phyloP scores from a whole-genome alignment of 1,140 invertebrate genomes.

The Idris sp. region DNA sequence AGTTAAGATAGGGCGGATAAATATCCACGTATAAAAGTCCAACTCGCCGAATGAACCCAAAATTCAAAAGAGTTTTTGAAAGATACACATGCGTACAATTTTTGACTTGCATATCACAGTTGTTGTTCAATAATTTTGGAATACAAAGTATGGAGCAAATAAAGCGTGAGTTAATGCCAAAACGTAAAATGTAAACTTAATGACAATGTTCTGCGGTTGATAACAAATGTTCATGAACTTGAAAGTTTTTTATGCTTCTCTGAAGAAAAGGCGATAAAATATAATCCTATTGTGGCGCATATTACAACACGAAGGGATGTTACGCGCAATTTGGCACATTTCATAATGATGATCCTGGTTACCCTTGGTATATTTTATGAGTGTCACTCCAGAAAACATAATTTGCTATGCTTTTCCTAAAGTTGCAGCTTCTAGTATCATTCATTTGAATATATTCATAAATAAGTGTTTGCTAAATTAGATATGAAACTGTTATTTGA shows the following conservation, averaged over 20 bases:
- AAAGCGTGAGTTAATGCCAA: conserved; percentile 9
- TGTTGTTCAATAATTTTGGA: conserved; percentile 15
- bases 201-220: conserved; percentile 14
- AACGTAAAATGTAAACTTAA: conserved; percentile 25
- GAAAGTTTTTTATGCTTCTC: conserved; percentile 31
- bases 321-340: conserved; percentile 74
- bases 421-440: too few species aligned
- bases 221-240: conserved; percentile 9
- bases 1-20: conserved; percentile 65
- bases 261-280: conserved; percentile 44
- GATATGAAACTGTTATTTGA: too few species aligned
- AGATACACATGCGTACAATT: conserved; percentile 14
- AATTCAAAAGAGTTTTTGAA: conserved; percentile 51
- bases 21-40: conserved; percentile 58
- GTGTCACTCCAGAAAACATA: conserved; percentile 66
- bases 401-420: conserved; percentile 66
- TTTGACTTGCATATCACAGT: conserved; percentile 14
- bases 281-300: conserved; percentile 38
- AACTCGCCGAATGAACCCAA: conserved; percentile 55
- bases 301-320: conserved; percentile 64
- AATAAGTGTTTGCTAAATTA: too few species aligned
- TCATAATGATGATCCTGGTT: conserved; percentile 68
- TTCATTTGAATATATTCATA: too few species aligned
- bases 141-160: neutral
- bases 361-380: conserved; percentile 70